Conservation (phyloP, 2,888 invertebrate species). For the Pimpla rufipes region DNA sequence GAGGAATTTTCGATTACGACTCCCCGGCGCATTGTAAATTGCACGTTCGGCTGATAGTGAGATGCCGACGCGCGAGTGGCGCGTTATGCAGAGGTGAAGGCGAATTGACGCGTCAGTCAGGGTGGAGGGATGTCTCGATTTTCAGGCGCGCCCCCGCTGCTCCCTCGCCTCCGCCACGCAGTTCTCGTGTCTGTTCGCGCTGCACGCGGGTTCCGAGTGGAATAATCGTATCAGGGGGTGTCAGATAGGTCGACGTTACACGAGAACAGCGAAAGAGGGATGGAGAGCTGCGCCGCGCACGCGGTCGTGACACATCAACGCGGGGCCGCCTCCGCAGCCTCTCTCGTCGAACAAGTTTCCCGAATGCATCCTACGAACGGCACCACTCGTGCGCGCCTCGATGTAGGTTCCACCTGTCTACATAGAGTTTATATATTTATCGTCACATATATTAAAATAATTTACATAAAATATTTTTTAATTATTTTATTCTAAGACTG, state of each 20-base stretch:
- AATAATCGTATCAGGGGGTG: conserved; percentile 37
- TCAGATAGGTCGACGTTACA: conserved; percentile 31
- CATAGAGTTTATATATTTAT: not conserved
- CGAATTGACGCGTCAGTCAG: conserved; percentile 28
- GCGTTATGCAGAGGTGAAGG: conserved; percentile 5
- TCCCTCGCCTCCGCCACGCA: not conserved
- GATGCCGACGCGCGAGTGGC: not conserved
- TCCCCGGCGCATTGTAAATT: not conserved
- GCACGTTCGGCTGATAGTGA: conserved; percentile 2
- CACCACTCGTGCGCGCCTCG: conserved; percentile 4
- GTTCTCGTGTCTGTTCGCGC: not conserved
- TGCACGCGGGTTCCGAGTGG: conserved; percentile 14
- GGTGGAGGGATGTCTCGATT: conserved; percentile 30
- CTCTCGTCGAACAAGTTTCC: conserved; percentile 21
- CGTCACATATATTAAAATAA: not conserved
- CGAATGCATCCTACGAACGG: not conserved
- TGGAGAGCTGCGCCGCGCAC: not conserved
- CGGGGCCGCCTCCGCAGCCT: not conserved
- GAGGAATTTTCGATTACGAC: not conserved
- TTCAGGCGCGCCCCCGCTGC: conserved; percentile 8
- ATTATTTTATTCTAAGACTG: too few species aligned
- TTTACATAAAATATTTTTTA: not conserved
- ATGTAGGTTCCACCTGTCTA: not conserved
- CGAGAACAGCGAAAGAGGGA: conserved; percentile 23
- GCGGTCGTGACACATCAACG: conserved; percentile 19